These are phyloP conservation scores for Aphelenchoides besseyi DNA, from an alignment of 1,140 invertebrate genomes.

Conservation along the genomic window DNA sequence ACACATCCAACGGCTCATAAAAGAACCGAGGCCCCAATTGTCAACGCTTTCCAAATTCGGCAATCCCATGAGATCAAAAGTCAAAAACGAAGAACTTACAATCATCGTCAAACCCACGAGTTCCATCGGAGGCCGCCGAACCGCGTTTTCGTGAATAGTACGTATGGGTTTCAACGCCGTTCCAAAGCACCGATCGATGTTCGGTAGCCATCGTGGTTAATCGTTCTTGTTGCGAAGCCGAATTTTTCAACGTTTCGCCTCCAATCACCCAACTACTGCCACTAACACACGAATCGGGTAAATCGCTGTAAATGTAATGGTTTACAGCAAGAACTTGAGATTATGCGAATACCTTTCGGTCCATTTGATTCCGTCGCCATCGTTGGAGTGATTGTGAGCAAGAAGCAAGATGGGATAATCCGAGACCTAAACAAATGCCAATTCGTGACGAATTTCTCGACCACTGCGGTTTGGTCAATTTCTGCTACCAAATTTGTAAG, in stretches of 20 bases:
- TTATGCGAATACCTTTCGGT: not conserved
- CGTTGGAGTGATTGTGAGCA: not conserved
- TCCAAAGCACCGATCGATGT: not conserved
- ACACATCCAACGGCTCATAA: no score
- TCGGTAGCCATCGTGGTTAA: not conserved
- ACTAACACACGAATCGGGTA: conserved; percentile 29
- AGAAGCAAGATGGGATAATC: not conserved
- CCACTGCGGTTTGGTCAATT: not conserved
- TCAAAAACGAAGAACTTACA: not conserved
- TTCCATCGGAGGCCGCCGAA: conserved; percentile 2
- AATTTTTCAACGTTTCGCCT: conserved; percentile 13
- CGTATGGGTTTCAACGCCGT: not conserved
- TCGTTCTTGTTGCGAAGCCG: not conserved
- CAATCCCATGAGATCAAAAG: no score
- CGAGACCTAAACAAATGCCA: not conserved
- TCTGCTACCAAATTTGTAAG: not conserved
- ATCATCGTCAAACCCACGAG: not conserved
- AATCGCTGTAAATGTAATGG: conserved; percentile 22
- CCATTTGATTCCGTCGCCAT: not conserved
- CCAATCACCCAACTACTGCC: conserved; percentile 31
- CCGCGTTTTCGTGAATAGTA: not conserved
- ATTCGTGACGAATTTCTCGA: not conserved
- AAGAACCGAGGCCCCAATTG: no score
- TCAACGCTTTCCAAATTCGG: no score
- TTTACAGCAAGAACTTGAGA: not conserved